Evolutionary conservation across 2,888 invertebrate species (phyloP).

Genomic region (Heliconius hortense): DNA sequence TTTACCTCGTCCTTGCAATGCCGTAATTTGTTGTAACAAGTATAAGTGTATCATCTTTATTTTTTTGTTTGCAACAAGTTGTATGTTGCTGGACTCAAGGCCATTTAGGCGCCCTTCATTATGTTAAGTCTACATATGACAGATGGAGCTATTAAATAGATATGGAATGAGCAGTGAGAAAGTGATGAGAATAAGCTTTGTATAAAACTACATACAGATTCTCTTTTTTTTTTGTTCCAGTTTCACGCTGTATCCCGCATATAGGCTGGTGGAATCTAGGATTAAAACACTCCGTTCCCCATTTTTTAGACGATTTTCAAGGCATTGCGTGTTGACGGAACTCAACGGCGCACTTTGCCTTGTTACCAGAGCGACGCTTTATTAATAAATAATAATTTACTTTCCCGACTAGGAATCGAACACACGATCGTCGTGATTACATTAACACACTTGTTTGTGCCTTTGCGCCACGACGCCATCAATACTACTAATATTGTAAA

Average conservation of each 20-base stretch:
- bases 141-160: constrained; percentile 58
- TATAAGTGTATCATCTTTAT: constrained; percentile 75
- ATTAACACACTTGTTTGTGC: no score
- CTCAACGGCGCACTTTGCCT: no score
- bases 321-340: no score
- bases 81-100: constrained; percentile 67
- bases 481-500: constrained; percentile 33
- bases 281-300: no score
- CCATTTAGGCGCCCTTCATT: constrained; percentile 71
- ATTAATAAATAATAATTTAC: no score
- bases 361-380: no score
- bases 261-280: no score
- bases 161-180: constrained; percentile 46
- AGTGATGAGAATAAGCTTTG: constrained; percentile 37
- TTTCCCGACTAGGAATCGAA: no score
- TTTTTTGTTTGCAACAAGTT: constrained; percentile 66
- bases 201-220: constrained; percentile 10
- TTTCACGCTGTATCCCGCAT: no score
- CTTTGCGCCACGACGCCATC: no score
- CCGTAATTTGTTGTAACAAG: constrained; percentile 81
- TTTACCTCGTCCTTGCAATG: constrained; percentile 82
- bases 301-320: no score
- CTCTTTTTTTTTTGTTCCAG: not conserved
- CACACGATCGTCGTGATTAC: no score
- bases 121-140: constrained; percentile 57